Percentiles rank a stretch among this genome's conserved stretches.
Conservation (phyloP, 2,113 vertebrate genomes). For the Odocoileus hemionus region DNA sequence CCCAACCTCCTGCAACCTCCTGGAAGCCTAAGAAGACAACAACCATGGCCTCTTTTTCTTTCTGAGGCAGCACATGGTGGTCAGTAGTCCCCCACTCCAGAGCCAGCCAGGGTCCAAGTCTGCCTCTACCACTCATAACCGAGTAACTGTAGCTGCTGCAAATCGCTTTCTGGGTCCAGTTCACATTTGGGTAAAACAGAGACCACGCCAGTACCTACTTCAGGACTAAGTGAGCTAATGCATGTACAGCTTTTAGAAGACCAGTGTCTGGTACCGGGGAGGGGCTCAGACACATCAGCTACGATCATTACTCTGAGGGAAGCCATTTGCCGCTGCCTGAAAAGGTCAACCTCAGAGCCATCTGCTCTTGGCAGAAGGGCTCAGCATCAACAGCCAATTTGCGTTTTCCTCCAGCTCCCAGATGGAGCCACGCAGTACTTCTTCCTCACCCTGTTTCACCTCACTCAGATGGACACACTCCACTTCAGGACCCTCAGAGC, state of each 20-base stretch:
- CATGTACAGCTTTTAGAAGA: not conserved
- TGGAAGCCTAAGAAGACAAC: not conserved
- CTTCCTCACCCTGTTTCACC: not conserved
- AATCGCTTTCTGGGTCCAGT: not conserved
- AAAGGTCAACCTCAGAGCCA: not conserved
- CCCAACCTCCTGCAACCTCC: not conserved
- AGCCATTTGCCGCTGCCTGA: not conserved
- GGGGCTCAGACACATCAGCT: not conserved
- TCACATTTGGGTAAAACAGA: not conserved
- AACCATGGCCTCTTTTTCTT: not conserved
- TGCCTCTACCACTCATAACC: not conserved
- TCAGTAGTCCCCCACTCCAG: too few relatives aligned
- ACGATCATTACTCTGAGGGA: not conserved
- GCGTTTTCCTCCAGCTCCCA: not conserved
- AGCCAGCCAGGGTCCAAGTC: not conserved
- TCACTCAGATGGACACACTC: fast-evolving
- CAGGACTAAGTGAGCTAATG: not conserved
- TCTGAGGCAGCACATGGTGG: not conserved
- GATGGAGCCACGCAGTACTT: not conserved
- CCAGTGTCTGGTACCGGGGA: not conserved
- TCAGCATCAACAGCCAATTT: not conserved
- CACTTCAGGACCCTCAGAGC: not conserved
- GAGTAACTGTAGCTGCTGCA: not conserved
- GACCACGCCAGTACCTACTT: not conserved
- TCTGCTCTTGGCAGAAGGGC: not conserved